A percentile compares a stretch with the other conserved stretches of the same genome.
Conservation (phyloP, 2,113 vertebrate species). For the Antechinus flavipes region DNA sequence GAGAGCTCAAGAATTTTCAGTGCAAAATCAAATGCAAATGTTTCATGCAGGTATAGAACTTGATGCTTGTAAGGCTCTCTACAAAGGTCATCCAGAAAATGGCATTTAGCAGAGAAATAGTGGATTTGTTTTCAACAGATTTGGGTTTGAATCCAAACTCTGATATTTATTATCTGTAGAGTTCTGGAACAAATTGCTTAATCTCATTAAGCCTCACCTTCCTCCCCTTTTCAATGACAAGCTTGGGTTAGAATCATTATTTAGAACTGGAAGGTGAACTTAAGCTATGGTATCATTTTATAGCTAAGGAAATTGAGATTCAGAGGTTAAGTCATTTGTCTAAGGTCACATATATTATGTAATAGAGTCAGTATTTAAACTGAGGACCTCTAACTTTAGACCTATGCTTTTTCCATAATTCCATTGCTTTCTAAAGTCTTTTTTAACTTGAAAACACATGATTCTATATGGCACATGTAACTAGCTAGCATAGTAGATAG, state of each 20-base stretch:
- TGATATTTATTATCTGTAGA: background rate
- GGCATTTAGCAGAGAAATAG: background rate
- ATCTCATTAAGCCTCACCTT: background rate
- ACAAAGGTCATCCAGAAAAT: background rate
- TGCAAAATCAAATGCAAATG: background rate
- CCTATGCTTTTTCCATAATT: background rate
- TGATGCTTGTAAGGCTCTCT: background rate
- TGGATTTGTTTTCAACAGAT: background rate
- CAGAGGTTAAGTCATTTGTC: background rate
- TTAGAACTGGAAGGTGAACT: background rate
- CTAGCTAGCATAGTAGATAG: background rate
- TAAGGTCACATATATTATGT: background rate
- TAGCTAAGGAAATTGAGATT: background rate
- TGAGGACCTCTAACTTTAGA: background rate
- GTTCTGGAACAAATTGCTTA: background rate
- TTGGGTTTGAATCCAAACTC: background rate
- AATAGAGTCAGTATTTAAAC: background rate
- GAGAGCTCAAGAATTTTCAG: background rate
- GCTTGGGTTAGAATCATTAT: background rate
- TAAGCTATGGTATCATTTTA: background rate
- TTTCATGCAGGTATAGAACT: background rate
- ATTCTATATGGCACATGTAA: background rate
- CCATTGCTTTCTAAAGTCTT: background rate
- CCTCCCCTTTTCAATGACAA: background rate
- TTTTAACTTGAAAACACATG: background rate